Evolutionary conservation across 2,113 vertebrate genomes (phyloP).

Genomic region (Mustela lutreola): DNA sequence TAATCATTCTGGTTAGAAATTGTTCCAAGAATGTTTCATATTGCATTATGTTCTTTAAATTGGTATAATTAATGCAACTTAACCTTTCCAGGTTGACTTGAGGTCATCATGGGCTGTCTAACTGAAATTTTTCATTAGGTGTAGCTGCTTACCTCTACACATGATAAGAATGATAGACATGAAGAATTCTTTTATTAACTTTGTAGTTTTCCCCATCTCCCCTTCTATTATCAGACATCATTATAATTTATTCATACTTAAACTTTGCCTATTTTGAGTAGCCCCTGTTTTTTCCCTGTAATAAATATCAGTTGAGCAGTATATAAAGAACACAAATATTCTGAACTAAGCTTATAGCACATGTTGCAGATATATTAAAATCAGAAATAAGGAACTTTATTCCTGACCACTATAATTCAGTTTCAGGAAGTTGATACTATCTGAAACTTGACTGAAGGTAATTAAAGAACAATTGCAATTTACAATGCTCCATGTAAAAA

Average conservation of each 20-base stretch:
- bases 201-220: neutral
- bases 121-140: neutral
- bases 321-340: neutral
- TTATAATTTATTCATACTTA: neutral
- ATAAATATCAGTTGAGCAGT: neutral
- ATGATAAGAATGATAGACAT: neutral
- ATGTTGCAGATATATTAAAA: neutral
- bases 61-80: neutral
- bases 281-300: neutral
- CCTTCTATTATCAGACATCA: neutral
- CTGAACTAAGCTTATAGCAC: neutral
- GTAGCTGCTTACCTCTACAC: neutral
- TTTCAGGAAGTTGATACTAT: neutral
- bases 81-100: neutral
- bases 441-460: neutral
- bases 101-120: neutral
- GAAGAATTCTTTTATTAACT: neutral
- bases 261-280: neutral
- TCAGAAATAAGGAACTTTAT: neutral
- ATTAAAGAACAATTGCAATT: neutral
- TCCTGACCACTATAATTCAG: neutral
- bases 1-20: neutral
- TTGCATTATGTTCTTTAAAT: neutral
- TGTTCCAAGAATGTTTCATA: neutral
- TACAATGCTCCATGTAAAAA: neutral